phyloP scores from a whole-genome alignment of 2,888 invertebrate species.

The Lumbricus terrestris region DNA sequence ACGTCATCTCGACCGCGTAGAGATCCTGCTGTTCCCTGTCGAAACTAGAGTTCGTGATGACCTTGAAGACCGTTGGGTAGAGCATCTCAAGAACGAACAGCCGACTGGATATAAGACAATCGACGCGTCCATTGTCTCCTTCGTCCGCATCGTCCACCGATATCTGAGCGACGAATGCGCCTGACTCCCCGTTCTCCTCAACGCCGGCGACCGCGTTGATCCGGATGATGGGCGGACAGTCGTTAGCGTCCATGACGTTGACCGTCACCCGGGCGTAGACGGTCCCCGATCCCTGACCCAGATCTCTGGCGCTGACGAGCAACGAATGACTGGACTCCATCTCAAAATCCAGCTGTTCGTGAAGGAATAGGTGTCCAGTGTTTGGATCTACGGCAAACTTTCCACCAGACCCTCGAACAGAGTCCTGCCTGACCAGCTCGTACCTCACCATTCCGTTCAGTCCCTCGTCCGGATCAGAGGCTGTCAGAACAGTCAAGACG shows the following conservation, averaged over 20 bases:
- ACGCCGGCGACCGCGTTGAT: slow-evolving; percentile 34
- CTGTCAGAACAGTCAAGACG: slow-evolving; percentile 28
- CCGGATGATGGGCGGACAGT: slow-evolving; percentile 33
- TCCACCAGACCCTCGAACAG: slow-evolving; percentile 18
- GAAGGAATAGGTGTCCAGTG: slow-evolving; percentile 31
- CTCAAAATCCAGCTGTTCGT: slow-evolving; percentile 32
- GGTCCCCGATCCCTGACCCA: slow-evolving; percentile 27
- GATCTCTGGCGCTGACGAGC: slow-evolving; percentile 33
- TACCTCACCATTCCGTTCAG: slow-evolving; percentile 31
- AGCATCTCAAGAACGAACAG: slow-evolving; percentile 38
- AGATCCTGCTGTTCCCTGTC: slow-evolving; percentile 46
- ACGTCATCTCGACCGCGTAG: slow-evolving; percentile 45
- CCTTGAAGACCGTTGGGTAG: slow-evolving; percentile 23
- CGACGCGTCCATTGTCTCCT: slow-evolving; percentile 51
- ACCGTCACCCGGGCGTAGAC: slow-evolving; percentile 33
- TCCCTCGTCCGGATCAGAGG: slow-evolving; percentile 33
- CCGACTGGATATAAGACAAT: slow-evolving; percentile 41
- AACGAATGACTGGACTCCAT: slow-evolving; percentile 24
- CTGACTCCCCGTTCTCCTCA: slow-evolving; percentile 46
- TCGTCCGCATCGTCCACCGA: slow-evolving; percentile 51
- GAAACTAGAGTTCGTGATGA: slow-evolving; percentile 34
- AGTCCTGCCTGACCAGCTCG: slow-evolving; percentile 21
- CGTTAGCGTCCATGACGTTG: slow-evolving; percentile 36
- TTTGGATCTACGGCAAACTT: slow-evolving; percentile 27
- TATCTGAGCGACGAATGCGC: slow-evolving; percentile 51